A percentile compares a stretch with the other conserved stretches of the same genome.
These are phyloP conservation scores for Papilio machaon DNA, from an alignment of 1,140 invertebrate species.

Conservation along the genomic window DNA sequence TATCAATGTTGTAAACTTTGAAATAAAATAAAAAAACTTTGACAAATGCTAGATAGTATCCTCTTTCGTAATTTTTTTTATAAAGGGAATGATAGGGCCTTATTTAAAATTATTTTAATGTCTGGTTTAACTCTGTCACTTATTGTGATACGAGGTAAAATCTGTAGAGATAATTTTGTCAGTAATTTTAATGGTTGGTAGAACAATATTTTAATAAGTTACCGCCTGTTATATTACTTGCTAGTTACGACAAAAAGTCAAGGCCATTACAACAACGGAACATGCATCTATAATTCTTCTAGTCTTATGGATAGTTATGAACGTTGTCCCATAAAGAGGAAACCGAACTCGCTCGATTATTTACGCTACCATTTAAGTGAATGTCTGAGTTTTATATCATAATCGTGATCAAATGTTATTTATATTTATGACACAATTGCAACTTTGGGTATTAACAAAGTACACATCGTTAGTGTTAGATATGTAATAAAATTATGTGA, in stretches of 20 bases:
- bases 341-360: not conserved
- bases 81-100: not conserved
- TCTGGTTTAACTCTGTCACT: constrained; percentile 12
- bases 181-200: not conserved
- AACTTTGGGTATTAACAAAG: constrained; percentile 36
- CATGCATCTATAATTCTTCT: not conserved
- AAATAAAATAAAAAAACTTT: not conserved
- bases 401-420: constrained; percentile 11
- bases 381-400: not conserved
- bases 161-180: not conserved
- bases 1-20: not conserved
- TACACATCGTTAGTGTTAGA: constrained; percentile 35
- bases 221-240: not conserved
- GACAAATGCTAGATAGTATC: not conserved
- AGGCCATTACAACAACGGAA: not conserved
- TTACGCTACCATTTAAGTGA: not conserved
- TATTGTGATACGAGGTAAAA: not conserved
- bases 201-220: not conserved
- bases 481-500: constrained; percentile 34
- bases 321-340: not conserved
- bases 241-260: not conserved
- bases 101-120: not conserved
- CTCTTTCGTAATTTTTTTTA: not conserved
- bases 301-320: not conserved
- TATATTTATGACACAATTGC: not conserved